Conservation (phyloP, 2,888 invertebrate genomes). For the Dryomyza anilis region DNA sequence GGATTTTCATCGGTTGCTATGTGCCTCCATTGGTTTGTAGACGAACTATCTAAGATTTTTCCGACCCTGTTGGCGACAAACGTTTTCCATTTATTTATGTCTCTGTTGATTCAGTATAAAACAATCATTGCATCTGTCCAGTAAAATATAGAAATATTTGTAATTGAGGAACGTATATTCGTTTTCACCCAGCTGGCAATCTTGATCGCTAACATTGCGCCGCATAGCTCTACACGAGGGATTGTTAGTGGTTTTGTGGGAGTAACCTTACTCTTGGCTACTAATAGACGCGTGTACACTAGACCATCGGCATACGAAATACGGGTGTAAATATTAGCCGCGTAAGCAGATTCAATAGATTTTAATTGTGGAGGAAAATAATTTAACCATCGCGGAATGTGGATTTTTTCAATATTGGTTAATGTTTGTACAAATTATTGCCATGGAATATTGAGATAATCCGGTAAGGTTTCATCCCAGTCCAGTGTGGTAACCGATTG, state of each 20-base stretch:
- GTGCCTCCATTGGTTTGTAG: neutral
- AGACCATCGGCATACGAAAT: neutral
- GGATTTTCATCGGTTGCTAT: neutral
- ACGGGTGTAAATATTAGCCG: neutral
- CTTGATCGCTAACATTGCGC: conserved; percentile 7
- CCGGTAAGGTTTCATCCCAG: neutral
- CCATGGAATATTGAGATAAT: neutral
- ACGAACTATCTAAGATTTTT: neutral
- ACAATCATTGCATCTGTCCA: too few relatives aligned
- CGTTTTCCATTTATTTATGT: too few relatives aligned
- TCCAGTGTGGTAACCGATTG: too few relatives aligned
- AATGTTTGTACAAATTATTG: neutral
- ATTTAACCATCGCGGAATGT: conserved; percentile 12
- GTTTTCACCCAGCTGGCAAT: neutral
- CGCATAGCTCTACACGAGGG: conserved; percentile 21
- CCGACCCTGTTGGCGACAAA: neutral
- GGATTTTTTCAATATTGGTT: too few relatives aligned
- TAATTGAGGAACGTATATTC: neutral
- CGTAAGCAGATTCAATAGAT: conserved; percentile 1
- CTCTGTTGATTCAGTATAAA: too few relatives aligned
- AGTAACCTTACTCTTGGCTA: too few relatives aligned
- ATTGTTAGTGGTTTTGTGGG: too few relatives aligned
- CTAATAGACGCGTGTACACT: too few relatives aligned
- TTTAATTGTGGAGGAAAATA: neutral
- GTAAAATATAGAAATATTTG: too few relatives aligned